Base-by-base conservation (phyloP, 2,797 vertebrate species). In the Falco novaeseelandiae region DNA sequence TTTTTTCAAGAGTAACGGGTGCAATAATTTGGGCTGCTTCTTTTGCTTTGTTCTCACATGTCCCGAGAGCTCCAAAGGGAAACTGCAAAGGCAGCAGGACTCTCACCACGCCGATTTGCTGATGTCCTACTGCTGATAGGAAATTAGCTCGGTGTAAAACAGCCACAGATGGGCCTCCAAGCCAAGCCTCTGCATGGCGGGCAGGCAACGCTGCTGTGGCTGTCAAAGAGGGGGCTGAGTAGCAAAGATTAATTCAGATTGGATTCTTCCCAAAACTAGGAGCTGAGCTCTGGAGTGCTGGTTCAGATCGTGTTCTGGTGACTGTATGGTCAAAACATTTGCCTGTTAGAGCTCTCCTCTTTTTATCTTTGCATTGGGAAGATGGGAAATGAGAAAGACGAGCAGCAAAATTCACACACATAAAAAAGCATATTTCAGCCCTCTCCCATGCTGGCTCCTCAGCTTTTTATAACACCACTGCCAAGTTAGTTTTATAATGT, bases 151-250 rank as follows among this genome's bases (percentile, higher is more conserved):
- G 1, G 26, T 62, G 63, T 55, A 22, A 88, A 58, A 2, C 34
- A 77, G 62, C 32, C 52, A 14, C 74, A n/a, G 59, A n/a, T 14
- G 9, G 29, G 36, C 17, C 70, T 42, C 29, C 10, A 27, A 61
- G 58, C 34, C 61, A 73, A 57, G 8, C 10, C 23, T 48, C 30
- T 0, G 4, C 25, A 2, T 0, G 0, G 30, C 26, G 63, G 36
- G 32, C 65, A 63, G 62, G 42, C 21, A 21, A 15, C 23, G 22
- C 5, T 7, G 1, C 54, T 14, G 30, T 1, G 15, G 62, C 51
- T 4, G 0, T 27, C 57, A 3, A 48, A 12, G n/a, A 54, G 1
- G 16, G 61, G 32, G 20, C 32, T 34, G 34, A 12, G 38, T 2
- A 23, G 38, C 32, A 69, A 34, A 44, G 8, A 10, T 14, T 32